Evolutionary conservation across 2,888 invertebrate genomes (phyloP), one percentile per base, ranked within the genome.

Genomic region (Harpalus rufipes): DNA sequence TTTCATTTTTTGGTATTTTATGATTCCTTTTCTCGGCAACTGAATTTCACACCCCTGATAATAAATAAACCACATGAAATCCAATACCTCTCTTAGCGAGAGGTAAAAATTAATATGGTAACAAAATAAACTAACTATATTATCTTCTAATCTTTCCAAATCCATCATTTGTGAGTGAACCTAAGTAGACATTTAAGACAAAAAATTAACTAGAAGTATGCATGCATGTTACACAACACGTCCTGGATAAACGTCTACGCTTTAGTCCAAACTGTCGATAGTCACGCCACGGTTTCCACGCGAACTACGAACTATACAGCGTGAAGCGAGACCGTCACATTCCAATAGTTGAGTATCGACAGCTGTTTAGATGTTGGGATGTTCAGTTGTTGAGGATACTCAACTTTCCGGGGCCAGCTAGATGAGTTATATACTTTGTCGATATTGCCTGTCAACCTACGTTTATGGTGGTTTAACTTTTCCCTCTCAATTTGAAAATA

Each of bases 331-430:
- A 25, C 25, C 65, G 25, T 65, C 32, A 65, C 65, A 65, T 65
- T 65, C 65, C 65, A 32, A 65, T 65, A 65, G 65, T 65, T 65
- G 65, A 65, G 32, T 32, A 65, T 14, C 65, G 65, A 65, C 65
- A 63, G 63, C 63, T 63, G 63, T 21, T 63, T 21, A 61, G 61
- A 7, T 61, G 61, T 61, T 61, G 4, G 3, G 25, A 21, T 21
- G 65, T 65, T 65, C 32, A 32, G 32, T 65, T 65, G 65, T 65
- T 65, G 65, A 32, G 65, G 65, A 32, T 65, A 65, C 32, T n/a
- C 65, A 65, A 65, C 65, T 65, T 65, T 65, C 59, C 65, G 39
- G 65, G 32, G 39, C 32, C 32, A n/a, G 32, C 65, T 65, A 32
- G 65, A 65, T 65, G 65, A 65, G 39, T 65, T 65, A 32, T 25